Evolutionary conservation across 2,113 vertebrate genomes (phyloP).

Genomic region (Chauna torquata): DNA sequence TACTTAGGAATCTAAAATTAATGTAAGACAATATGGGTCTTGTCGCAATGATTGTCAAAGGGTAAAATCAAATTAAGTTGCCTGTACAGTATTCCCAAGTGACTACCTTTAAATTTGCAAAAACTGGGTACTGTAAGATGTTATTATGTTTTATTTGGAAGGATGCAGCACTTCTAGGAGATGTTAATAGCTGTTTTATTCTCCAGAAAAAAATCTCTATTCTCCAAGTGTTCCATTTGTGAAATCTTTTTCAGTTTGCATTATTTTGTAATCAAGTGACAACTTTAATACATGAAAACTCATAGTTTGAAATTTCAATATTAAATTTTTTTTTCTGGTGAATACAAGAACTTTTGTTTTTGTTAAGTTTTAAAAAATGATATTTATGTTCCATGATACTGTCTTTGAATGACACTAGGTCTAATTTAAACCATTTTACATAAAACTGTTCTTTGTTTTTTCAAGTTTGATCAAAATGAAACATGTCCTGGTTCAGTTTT

Average conservation of each 20-base stretch:
- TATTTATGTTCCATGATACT: background rate
- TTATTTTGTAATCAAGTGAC: background rate
- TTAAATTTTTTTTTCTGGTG: background rate
- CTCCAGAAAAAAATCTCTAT: background rate
- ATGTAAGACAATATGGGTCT: background rate
- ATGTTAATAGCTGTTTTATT: background rate
- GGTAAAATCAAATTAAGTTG: background rate
- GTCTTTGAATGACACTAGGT: background rate
- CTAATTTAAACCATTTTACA: background rate
- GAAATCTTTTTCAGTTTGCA: background rate
- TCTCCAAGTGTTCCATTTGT: background rate
- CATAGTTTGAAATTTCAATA: background rate
- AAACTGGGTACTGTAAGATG: background rate
- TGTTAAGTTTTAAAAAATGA: background rate
- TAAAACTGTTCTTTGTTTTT: background rate
- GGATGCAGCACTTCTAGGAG: background rate
- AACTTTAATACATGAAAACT: background rate
- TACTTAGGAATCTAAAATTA: background rate
- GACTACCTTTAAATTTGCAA: background rate
- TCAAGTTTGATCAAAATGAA: background rate
- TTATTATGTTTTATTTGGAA: background rate
- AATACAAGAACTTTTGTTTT: background rate
- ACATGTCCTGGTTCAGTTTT: background rate
- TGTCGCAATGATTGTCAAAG: background rate
- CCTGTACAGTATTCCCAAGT: background rate